A percentile compares a stretch with the other conserved stretches of the same genome.
Evolutionary conservation across 2,113 vertebrate genomes (phyloP).

Genomic region (Natator depressus): DNA sequence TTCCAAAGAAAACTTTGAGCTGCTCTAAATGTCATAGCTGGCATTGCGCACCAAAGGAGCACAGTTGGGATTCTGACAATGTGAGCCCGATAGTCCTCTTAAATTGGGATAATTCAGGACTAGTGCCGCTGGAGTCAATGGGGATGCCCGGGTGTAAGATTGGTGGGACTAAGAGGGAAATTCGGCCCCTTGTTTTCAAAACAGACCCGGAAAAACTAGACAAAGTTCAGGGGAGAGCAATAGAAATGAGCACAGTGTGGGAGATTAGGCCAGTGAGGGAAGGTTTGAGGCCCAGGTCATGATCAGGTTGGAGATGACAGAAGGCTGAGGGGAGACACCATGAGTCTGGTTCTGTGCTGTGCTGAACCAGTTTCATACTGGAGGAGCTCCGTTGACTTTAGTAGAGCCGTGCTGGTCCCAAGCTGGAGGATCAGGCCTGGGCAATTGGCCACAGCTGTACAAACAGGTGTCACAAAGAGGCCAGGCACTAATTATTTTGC

Average conservation of each 20-base stretch:
- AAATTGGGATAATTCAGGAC: not conserved
- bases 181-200: not conserved
- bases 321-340: not conserved
- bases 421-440: not conserved
- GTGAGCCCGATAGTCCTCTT: not conserved
- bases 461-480: slow-evolving; percentile 17
- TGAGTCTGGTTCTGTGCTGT: not conserved
- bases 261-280: not conserved
- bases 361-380: not conserved
- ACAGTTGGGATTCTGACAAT: too few species aligned
- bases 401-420: not conserved
- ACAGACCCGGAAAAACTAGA: not conserved
- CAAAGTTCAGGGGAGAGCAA: not conserved
- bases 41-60: not conserved
- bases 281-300: not conserved
- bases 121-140: not conserved
- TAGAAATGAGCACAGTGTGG: not conserved
- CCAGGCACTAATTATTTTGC: slow-evolving; percentile 17
- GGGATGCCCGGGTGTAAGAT: not conserved
- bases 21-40: not conserved
- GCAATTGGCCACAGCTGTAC: not conserved
- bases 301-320: not conserved
- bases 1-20: too few species aligned
- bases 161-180: not conserved
- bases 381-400: not conserved